Percentiles rank a stretch among this genome's conserved stretches.
Conservation (phyloP, 2,797 vertebrate genomes). For the Jordanella pulchra region DNA sequence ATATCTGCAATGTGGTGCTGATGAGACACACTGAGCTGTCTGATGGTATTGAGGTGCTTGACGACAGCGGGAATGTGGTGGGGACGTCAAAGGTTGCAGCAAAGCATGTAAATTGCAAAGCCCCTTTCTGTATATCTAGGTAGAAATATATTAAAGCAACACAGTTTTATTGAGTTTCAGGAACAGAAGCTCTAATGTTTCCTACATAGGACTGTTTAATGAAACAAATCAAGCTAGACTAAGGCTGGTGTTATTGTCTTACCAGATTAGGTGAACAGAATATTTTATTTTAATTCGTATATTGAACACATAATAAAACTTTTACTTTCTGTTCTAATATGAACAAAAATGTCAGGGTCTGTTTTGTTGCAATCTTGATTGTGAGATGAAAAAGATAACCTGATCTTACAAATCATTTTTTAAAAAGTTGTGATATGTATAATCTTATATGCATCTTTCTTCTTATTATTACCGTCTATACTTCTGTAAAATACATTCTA, state of each 20-base stretch:
- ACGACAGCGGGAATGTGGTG: constrained; percentile 82
- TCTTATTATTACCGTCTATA: neutral
- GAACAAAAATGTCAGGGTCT: too few relatives aligned
- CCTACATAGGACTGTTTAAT: neutral
- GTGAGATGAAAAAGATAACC: too few relatives aligned
- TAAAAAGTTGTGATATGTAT: too few relatives aligned
- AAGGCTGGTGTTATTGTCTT: neutral
- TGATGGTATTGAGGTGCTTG: constrained; percentile 88
- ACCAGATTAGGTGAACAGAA: too few relatives aligned
- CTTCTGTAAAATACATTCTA: neutral
- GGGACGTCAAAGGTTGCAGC: constrained; percentile 90
- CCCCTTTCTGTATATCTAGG: neutral
- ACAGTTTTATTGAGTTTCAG: too few relatives aligned
- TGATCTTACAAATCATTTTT: too few relatives aligned
- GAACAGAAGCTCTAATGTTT: neutral
- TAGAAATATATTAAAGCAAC: neutral
- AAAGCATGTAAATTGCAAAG: constrained; percentile 76
- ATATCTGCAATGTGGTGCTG: constrained; percentile 93
- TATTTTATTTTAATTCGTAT: too few relatives aligned
- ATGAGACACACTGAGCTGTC: constrained; percentile 91
- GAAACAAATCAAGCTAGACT: neutral
- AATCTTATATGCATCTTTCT: neutral
- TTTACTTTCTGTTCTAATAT: too few relatives aligned
- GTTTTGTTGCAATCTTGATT: too few relatives aligned
- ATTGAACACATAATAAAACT: too few relatives aligned